These are phyloP conservation scores for Origma solitaria DNA, from an alignment of 2,113 vertebrate species.

Conservation along the genomic window DNA sequence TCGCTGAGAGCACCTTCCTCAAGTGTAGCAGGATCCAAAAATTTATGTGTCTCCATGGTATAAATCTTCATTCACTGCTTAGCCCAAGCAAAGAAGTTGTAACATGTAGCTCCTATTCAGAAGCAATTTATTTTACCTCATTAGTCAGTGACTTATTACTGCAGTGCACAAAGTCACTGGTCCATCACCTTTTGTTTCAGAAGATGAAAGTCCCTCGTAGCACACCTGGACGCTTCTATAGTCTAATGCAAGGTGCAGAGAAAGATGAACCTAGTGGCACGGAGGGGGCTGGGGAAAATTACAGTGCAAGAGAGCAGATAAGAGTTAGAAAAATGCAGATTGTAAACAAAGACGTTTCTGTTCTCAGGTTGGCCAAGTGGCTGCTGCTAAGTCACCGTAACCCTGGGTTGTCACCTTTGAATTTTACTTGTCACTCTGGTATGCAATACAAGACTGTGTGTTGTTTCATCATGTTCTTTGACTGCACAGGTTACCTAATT, in stretches of 20 bases:
- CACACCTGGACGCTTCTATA: not conserved
- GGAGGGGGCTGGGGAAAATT: not conserved
- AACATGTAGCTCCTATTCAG: not conserved
- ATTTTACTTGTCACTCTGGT: constrained; percentile 37
- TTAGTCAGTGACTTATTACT: not conserved
- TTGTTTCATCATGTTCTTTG: not conserved
- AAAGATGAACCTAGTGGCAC: not conserved
- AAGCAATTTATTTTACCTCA: not conserved
- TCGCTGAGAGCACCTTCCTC: not conserved
- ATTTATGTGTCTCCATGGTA: not conserved
- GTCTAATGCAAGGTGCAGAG: not conserved
- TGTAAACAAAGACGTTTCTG: constrained; percentile 44
- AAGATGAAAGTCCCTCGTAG: not conserved
- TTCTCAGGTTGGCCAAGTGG: not conserved
- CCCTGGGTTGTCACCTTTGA: constrained; percentile 14
- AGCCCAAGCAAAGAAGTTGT: not conserved
- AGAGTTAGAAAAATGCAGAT: constrained; percentile 25
- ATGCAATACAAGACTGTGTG: not conserved
- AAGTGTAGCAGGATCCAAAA: not conserved
- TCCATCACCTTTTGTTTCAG: not conserved
- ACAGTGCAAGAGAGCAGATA: constrained; percentile 11
- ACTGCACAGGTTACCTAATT: not conserved
- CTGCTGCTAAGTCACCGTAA: not conserved
- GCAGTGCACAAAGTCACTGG: not conserved
- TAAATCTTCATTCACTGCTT: not conserved